phyloP scores from a whole-genome alignment of 2,888 invertebrate genomes.

The Carcina quercana region DNA sequence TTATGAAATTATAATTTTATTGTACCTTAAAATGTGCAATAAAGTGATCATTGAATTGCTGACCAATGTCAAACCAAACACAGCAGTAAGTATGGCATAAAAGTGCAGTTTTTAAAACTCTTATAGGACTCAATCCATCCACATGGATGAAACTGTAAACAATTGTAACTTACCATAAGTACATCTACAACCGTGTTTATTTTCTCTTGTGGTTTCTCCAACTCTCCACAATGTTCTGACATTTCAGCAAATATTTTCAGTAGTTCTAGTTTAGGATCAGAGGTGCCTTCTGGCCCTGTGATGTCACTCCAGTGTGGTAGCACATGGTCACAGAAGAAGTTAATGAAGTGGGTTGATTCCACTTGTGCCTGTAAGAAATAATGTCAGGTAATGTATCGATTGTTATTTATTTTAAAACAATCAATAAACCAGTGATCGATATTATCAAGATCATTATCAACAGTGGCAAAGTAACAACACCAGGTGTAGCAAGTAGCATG shows the following conservation, averaged over 20 bases:
- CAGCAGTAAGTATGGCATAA: too few relatives aligned
- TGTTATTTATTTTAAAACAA: too few relatives aligned
- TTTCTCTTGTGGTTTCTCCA: constrained; percentile 83
- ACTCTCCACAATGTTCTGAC: constrained; percentile 82
- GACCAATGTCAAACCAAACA: too few relatives aligned
- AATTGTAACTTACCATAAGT: constrained; percentile 85
- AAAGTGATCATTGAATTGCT: not conserved
- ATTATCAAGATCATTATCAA: too few relatives aligned
- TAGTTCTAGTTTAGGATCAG: constrained; percentile 82
- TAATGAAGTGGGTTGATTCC: constrained; percentile 88
- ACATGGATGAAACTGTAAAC: constrained; percentile 11
- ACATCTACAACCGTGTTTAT: constrained; percentile 85
- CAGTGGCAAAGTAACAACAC: too few relatives aligned
- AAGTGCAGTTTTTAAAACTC: too few relatives aligned
- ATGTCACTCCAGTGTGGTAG: constrained; percentile 83
- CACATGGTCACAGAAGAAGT: constrained; percentile 89
- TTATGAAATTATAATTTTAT: too few relatives aligned
- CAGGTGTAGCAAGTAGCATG: too few relatives aligned
- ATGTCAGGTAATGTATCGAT: too few relatives aligned
- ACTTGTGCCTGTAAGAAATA: constrained; percentile 80
- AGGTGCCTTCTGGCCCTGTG: constrained; percentile 72
- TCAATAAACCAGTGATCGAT: too few relatives aligned
- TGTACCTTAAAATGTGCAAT: not conserved
- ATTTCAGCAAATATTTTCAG: constrained; percentile 92
- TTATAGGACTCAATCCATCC: not conserved